These are phyloP conservation scores for Sinodicranocentrus sp. DNA, from an alignment of 2,888 invertebrate species.

Conservation along the genomic window DNA sequence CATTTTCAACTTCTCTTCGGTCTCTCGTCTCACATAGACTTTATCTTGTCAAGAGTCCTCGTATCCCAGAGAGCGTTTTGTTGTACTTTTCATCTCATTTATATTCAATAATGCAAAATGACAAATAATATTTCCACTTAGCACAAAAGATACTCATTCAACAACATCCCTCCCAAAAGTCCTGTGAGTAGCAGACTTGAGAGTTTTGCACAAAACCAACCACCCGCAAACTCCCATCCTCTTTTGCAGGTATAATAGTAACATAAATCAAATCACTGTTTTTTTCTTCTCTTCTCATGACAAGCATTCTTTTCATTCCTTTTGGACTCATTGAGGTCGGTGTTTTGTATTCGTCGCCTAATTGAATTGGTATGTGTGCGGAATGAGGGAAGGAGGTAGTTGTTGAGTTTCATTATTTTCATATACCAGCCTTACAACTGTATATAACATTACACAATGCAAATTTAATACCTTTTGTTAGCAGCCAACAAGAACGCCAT, in stretches of 20 bases:
- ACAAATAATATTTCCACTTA: constrained; percentile 58
- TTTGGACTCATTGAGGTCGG: constrained; percentile 17
- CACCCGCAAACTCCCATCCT: constrained; percentile 30
- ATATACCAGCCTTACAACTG: too few relatives aligned
- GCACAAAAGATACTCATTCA: constrained; percentile 38
- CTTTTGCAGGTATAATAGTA: constrained; percentile 9
- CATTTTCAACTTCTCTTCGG: neutral
- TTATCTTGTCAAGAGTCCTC: neutral
- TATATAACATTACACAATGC: neutral
- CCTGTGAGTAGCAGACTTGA: constrained; percentile 16
- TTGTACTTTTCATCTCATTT: constrained; percentile 32
- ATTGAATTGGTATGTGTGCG: constrained; percentile 35
- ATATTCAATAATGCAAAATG: constrained; percentile 54
- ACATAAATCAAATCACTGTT: constrained; percentile 45
- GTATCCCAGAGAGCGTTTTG: neutral
- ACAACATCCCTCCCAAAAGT: constrained; percentile 7
- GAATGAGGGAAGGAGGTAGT: too few relatives aligned
- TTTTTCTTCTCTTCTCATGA: constrained; percentile 24
- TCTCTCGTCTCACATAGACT: neutral
- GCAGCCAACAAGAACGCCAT: neutral
- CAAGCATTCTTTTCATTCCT: constrained; percentile 23
- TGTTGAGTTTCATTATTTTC: too few relatives aligned
- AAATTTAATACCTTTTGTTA: constrained; percentile 20
- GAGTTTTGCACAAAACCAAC: constrained; percentile 23
- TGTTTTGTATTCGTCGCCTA: constrained; percentile 11